Evolutionary conservation across 1,140 invertebrate species (phyloP), one percentile per base, ranked within the genome.

Genomic region (Scaptomyza graminum): DNA sequence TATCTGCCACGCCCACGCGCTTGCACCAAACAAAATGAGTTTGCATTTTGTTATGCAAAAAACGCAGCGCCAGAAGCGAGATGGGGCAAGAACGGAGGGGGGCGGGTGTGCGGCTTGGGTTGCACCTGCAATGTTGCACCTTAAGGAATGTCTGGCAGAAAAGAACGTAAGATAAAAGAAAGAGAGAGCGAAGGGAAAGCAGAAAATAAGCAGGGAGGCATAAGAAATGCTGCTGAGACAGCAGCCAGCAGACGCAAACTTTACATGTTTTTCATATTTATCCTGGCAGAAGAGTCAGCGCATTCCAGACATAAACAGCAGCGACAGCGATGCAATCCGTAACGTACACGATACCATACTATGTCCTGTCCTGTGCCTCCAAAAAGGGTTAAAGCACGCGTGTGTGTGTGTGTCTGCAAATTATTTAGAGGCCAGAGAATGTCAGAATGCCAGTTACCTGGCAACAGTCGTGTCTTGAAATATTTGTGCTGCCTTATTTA

Each of bases 21-120:
- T 81, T 78, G 82, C 61, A 75, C 12, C 60, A 51, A 57, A 5
- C 67, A 75, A 88, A 88, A 88, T 88, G 83, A 88, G 83, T 82
- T 88, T 83, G 79, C 83, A 88, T 79, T 89, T 89, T 87, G 83
- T 88, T 76, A 89, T 88, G 84, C 79, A 88, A 89, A 84, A 66
- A 71, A 71, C 56, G 72, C 57, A 74, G 51, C 62, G 16, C 43
- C 39, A 18, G 46, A 34, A 46, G 49, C 9, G 37, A 6, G n/a
- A 7, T 8, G 11, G 11, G 1, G 16, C 37, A 50, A 3, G 12
- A 15, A 9, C 11, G 5, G 18, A 28, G 41, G 2, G 13, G 9
- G 5, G 55, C n/a, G 54, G 18, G 18, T 0, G 31, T 34, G 18
- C 7, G 7, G 28, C 28, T 6, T 31, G 50, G 50, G 39, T 2